Conservation (phyloP, 2,113 vertebrate genomes). For the Zosterops japonicus region DNA sequence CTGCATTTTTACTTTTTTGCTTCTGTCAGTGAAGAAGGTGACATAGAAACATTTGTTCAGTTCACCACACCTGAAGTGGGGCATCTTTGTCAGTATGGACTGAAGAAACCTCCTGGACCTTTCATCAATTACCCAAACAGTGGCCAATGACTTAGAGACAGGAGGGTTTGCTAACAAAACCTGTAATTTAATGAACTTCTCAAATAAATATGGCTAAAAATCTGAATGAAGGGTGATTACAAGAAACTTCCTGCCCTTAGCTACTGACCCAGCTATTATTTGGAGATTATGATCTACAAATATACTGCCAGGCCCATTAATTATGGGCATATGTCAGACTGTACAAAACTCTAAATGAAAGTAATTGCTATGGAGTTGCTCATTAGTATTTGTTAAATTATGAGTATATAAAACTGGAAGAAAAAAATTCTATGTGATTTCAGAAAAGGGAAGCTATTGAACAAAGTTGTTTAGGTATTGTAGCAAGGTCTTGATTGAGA, state of each 20-base stretch:
- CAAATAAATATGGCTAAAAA: neutral
- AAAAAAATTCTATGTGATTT: neutral
- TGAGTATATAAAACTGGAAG: neutral
- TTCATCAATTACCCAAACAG: neutral
- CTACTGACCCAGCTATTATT: neutral
- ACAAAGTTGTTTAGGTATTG: neutral
- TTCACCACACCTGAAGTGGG: neutral
- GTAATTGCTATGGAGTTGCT: neutral
- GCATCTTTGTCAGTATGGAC: neutral
- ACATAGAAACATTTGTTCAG: neutral
- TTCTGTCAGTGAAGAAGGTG: neutral
- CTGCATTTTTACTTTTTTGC: neutral
- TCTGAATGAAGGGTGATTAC: neutral
- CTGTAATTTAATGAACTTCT: neutral
- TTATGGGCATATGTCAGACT: neutral
- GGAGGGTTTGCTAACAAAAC: neutral
- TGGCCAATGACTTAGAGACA: neutral
- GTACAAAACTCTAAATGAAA: neutral
- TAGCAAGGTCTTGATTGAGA: neutral
- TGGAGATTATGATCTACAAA: neutral
- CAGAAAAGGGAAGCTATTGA: neutral
- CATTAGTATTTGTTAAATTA: neutral
- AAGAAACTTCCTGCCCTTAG: neutral
- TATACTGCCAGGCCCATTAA: neutral
- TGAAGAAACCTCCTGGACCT: neutral